phyloP scores from a whole-genome alignment of 2,888 invertebrate species.

The Tetheella fluctuosa region DNA sequence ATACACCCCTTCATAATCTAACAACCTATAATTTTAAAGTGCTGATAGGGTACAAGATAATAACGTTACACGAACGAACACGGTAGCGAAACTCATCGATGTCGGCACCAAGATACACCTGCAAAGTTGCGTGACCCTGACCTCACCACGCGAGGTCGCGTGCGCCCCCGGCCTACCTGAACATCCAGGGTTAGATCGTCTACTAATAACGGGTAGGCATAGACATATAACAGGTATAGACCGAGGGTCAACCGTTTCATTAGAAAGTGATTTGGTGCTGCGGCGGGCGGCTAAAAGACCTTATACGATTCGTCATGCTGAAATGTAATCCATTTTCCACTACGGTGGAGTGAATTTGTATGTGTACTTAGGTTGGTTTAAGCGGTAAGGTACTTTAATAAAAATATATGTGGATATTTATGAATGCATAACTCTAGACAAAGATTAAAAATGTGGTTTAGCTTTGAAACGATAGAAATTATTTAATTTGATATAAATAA shows the following conservation, averaged over 20 bases:
- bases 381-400: no score
- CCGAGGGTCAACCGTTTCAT: constrained; percentile 3
- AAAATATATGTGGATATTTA: neutral
- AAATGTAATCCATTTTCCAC: constrained; percentile 4
- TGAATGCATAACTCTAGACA: neutral
- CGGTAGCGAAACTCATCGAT: constrained; percentile 53
- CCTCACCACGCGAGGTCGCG: constrained; percentile 66
- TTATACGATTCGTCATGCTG: constrained; percentile 2
- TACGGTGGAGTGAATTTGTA: neutral
- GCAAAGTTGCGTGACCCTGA: constrained; percentile 54
- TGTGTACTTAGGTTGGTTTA: neutral
- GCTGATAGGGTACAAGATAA: neutral
- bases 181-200: constrained; percentile 53
- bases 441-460: no score
- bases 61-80: constrained; percentile 21
- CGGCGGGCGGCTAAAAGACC: constrained; percentile 2
- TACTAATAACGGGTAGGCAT: constrained; percentile 32
- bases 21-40: neutral
- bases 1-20: constrained; percentile 1
- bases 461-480: no score
- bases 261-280: constrained; percentile 13
- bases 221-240: neutral
- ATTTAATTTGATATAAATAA: neutral
- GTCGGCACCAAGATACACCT: constrained; percentile 33
- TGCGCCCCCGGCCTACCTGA: constrained; percentile 42